Evolutionary conservation across 2,888 invertebrate species (phyloP), one percentile per base, ranked within the genome.

Genomic region (Dyspetes luteomarginatus): DNA sequence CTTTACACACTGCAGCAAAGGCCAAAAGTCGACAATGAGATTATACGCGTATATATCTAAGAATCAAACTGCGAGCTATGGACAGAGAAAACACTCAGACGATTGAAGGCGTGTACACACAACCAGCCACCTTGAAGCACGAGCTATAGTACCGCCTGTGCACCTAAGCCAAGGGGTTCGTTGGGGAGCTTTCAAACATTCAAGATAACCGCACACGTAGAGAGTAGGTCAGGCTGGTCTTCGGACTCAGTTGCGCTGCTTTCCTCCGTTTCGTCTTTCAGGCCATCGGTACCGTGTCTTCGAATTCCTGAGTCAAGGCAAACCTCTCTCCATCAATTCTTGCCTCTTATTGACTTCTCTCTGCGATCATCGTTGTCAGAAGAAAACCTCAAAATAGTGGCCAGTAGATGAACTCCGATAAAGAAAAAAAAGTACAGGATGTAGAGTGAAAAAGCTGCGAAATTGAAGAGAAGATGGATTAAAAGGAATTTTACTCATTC

Each of bases 141-240:
- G 7, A 4, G 24, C 41, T 69, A 56, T 45, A 58, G 43, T 26
- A 17, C 45, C 48, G 58, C 60, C 30, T 64, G 41, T 69, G 45
- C 64, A 48, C 48, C n/a, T 43, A 48, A 62, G 74, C 55, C 52
- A 55, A 43, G 26, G 67, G 52, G 24, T 69, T 56, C 48, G 3
- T 62, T 58, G 41, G 50, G 17, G 64, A 69, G 64, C 73, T 79
- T 74, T 69, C 50, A 64, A 52, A 75, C 75, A 24, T n/a, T 26
- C 65, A 43, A 72, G 36, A 62, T 55, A 17, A 12, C 7, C 30
- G n/a, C 30, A 58, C 24, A 45, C 36, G 62, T 36, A 52, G 19
- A 41, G 60, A 64, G 62, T 69, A 56, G 64, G 71, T 77, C 77
- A 71, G 45, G 36, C 41, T 60, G 48, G 48, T 26, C 28, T 30